Percentiles rank a stretch among this genome's conserved stretches.
These are phyloP conservation scores for Apodemus speciosus DNA, from an alignment of 2,113 vertebrate genomes.

Conservation along the genomic window DNA sequence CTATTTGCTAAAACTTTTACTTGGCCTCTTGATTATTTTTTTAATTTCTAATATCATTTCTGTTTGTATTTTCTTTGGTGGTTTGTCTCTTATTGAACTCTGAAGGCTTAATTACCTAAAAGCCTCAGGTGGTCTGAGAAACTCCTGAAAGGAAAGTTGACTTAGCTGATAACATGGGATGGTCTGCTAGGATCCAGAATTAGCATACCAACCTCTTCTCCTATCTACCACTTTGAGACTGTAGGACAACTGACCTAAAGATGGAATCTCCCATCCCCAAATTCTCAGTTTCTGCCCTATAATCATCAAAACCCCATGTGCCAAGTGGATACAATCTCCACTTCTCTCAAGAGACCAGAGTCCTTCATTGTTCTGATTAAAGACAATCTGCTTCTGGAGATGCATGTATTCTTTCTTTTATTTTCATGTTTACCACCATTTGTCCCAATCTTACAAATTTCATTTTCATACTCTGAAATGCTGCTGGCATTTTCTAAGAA, in stretches of 20 bases:
- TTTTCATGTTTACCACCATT: neutral
- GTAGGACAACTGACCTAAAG: neutral
- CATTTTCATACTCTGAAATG: neutral
- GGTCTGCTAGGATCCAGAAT: neutral
- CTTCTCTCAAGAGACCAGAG: neutral
- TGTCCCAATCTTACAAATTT: neutral
- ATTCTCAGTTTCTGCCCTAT: neutral
- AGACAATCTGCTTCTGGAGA: neutral
- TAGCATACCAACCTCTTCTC: neutral
- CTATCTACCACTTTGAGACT: neutral
- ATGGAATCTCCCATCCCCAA: neutral
- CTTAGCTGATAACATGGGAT: neutral
- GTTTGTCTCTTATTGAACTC: neutral
- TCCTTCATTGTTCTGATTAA: neutral
- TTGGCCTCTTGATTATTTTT: neutral
- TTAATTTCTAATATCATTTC: neutral
- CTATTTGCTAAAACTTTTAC: neutral
- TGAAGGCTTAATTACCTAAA: too few relatives aligned
- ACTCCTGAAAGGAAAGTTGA: neutral
- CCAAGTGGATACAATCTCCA: neutral
- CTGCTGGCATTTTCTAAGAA: neutral
- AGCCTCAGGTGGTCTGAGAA: neutral
- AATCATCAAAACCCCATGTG: too few relatives aligned
- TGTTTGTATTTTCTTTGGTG: neutral
- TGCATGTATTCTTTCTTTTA: neutral